Base-by-base conservation (phyloP, 2,797 vertebrate species). In the Ataeniobius toweri region DNA sequence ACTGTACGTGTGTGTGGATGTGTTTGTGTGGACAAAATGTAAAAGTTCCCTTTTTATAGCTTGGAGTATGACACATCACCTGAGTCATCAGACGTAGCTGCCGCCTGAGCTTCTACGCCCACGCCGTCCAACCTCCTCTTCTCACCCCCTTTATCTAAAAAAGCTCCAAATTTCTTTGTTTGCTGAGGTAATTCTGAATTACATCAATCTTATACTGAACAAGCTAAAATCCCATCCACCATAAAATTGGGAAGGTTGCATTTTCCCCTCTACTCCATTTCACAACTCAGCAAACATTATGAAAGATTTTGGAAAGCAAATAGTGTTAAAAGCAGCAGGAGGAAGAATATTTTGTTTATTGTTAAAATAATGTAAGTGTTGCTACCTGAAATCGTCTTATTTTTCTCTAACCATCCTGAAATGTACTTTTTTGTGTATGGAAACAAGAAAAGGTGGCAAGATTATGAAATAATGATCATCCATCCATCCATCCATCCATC, bases 31-130 rank as follows among this genome's bases (percentile, higher is more conserved):
- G 89, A 89, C 90, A 86, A 90, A 80, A 91, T 93, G 91, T 93
- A 93, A 94, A 94, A 91, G 93, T 92, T 93, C 93, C 91, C 93
- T 93, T 95, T 36, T 95, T 95, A 94, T 94, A 94, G 89, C 81
- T 73, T 28, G 63, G 88, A 89, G 86, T 72, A 94, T 95, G 95
- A 95, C 94, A 94, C 95, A 94, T 93, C 91, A 93, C 92, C 92
- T 94, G 92, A 94, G 94, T 94, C 94, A 94, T 92, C 93, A 90
- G 85, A 83, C 82, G 81, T 84, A 77, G 77, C 85, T 81, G 84
- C 85, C 83, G 85, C 88, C 87, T 80, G 74, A 69, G 69, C 82
- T 78, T 86, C 75, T 6, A 86, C 90, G 81, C 90, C 87, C 87
- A 89, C 91, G 12, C 82, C 53, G 82, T 73, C 78, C 85, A 77